Base-by-base conservation (phyloP, 2,113 vertebrate species). In the Tenebrosternarchus preto region DNA sequence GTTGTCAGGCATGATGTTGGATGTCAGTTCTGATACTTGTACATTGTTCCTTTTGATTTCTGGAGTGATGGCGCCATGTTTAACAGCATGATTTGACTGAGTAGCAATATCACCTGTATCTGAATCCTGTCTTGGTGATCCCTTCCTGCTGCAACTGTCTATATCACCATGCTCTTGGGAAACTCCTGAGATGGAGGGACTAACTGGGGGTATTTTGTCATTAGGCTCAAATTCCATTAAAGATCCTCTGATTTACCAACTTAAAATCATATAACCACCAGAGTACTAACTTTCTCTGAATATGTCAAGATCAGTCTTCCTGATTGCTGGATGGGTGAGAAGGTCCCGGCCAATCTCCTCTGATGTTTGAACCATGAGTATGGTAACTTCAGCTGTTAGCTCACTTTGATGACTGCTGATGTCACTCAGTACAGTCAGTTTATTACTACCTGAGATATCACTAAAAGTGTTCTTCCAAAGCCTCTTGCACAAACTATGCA, bases 401-500 rank as follows among this genome's bases (percentile, higher is more conserved):
- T 74, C 12, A 61, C 39, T 39, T 69, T n/a, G 25, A 74, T 20
- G 77, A 67, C 39, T 6, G 33, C 73, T 77, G 59, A 59, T n/a
- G 76, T 77, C 72, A 74, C 72, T 84, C 29, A 50, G 24, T 57
- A 56, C 25, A 80, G 68, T 76, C 68, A 43, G 39, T 73, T 60
- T 70, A 55, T 77, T 60, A 60, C 61, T 79, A 60, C 83, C 83
- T 81, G 78, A 84, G 83, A 80, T 43, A 80, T 61, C 17, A 56
- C 19, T 76, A 43, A 73, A 76, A 66, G 22, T 55, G 73, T 74
- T 50, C 61, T 67, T 78, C 77, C 81, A 80, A 27, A 56, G 31
- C 61, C 27, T 74, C 69, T 63, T 80, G 63, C 16, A 73, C 25
- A 60, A 68, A 53, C 68, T 60, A 73, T 55, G 27, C 57, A 73